A percentile compares a stretch with the other conserved stretches of the same genome.
Conservation (phyloP, 30 jellyfish, hydroid and myxozoan species). For the Aurelia sp. region DNA sequence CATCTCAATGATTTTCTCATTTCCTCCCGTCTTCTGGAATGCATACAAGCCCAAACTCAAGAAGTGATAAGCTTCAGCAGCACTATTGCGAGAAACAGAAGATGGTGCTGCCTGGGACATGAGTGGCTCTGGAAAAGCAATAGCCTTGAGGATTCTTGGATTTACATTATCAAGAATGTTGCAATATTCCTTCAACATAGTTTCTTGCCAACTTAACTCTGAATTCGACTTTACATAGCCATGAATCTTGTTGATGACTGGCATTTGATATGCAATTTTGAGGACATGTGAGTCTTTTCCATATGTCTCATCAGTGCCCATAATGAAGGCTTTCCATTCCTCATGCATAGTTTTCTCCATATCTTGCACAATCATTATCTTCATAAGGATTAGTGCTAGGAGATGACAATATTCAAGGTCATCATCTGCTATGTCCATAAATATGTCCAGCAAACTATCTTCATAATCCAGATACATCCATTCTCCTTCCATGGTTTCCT, state of each 20-base stretch:
- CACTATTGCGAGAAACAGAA: neutral
- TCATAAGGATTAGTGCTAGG: neutral
- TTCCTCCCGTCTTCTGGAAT: neutral
- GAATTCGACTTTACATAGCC: neutral
- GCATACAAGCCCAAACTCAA: constrained; percentile 1
- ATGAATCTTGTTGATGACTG: neutral
- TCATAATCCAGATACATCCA: neutral
- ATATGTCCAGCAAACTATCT: neutral
- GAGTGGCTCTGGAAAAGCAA: constrained; percentile 15
- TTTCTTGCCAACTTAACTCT: constrained; percentile 6
- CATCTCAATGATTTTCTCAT: neutral
- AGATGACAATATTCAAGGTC: too few species aligned
- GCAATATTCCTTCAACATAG: neutral
- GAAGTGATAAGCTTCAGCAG: constrained; percentile 13
- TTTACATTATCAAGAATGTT: neutral
- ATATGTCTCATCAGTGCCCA: constrained; percentile 12
- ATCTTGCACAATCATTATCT: neutral
- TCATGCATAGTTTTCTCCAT: neutral
- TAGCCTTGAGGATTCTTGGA: constrained; percentile 2
- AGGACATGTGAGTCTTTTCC: constrained; percentile 33
- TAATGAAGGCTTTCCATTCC: constrained; percentile 7
- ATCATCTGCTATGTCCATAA: too few species aligned
- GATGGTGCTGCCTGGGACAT: constrained; percentile 10
- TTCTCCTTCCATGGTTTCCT: neutral
- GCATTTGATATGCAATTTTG: neutral